Base-by-base conservation (phyloP, 2,113 vertebrate genomes). In the Thalassarche chlororhynchos region DNA sequence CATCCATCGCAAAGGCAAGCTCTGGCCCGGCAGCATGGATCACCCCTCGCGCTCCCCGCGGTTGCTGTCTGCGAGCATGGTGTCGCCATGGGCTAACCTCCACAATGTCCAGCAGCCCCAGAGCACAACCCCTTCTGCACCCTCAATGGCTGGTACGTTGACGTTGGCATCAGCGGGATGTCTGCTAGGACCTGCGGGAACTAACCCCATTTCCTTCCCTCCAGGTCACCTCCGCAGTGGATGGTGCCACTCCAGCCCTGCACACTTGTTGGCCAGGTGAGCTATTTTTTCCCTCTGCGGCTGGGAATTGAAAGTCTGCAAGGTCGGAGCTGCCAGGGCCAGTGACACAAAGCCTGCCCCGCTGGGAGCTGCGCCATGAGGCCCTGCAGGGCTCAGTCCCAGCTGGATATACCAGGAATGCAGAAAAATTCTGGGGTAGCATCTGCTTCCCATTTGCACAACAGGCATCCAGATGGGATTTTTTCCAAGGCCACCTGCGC, bases 1-100 rank as follows among this genome's bases (percentile, higher is more conserved):
- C 25, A 15, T 11, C 49, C 11, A 18, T 14, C 19, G 19, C 1
- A 1, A 66, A 29, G 31, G 49, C 0, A 3, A n/a, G 24, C 49
- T 23, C 61, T 44, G 31, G 31, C 38, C 18, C 1, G 3, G 61
- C 61, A 52, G 38, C 14, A 2, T 34, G 49, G 61, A 47, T 80
- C 14, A n/a, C 18, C 23, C 13, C 17, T 52, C 4, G 1, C 36
- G 23, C 36, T n/a, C 61, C 60, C 29, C 3, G 2, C 14, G 44
- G 77, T 13, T 1, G 2, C 76, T 34, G 29, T 13, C 49, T n/a
- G 18, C 1, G 2, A 42, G 76, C 46, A 52, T 0, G 7, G 36
- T 20, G 36, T 20, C 46, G 36, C 17, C 23, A 6, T 38, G 23
- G 17, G 21, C 12, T 64, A 24, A 64, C 36, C 12, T 34, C n/a